Evolutionary conservation across 2,797 vertebrate species (phyloP).

Genomic region (Sylvilagus floridanus): DNA sequence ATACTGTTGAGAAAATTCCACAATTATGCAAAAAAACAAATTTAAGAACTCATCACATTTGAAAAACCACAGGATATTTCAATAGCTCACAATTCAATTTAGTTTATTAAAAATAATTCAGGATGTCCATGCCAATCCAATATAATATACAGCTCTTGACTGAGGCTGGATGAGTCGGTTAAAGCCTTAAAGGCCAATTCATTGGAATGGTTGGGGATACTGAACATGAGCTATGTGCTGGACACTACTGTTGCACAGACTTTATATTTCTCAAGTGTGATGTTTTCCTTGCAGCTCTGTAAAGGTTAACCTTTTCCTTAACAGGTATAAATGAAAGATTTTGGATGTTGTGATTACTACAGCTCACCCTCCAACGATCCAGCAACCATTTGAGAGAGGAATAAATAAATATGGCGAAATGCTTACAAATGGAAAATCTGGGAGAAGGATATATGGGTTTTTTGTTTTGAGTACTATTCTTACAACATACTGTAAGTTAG

Average conservation of each 20-base stretch:
- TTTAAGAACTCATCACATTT: not conserved
- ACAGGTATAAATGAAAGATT: not conserved
- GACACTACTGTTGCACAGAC: not conserved
- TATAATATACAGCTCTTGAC: not conserved
- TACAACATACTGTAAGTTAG: not conserved
- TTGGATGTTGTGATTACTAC: not conserved
- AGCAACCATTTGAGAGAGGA: not conserved
- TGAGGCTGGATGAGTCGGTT: not conserved
- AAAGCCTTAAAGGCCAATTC: slow-evolving; percentile 11
- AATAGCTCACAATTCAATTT: slow-evolving; percentile 12
- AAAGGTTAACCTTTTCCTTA: not conserved
- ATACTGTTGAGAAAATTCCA: not conserved
- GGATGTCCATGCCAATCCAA: not conserved
- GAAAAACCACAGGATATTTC: not conserved
- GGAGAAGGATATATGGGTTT: not conserved
- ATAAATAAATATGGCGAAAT: slow-evolving; percentile 12
- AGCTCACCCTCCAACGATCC: not conserved
- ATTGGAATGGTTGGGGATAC: not conserved
- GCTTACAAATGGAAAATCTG: not conserved
- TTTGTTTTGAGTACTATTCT: not conserved
- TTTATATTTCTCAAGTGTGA: not conserved
- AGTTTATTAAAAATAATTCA: slow-evolving; percentile 35
- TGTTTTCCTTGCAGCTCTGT: no score
- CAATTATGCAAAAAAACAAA: not conserved
- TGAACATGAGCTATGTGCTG: not conserved